A percentile compares a stretch with the other conserved stretches of the same genome.
These are phyloP conservation scores for Onychomys leucogaster DNA, from an alignment of 2,797 vertebrate genomes.

Conservation along the genomic window DNA sequence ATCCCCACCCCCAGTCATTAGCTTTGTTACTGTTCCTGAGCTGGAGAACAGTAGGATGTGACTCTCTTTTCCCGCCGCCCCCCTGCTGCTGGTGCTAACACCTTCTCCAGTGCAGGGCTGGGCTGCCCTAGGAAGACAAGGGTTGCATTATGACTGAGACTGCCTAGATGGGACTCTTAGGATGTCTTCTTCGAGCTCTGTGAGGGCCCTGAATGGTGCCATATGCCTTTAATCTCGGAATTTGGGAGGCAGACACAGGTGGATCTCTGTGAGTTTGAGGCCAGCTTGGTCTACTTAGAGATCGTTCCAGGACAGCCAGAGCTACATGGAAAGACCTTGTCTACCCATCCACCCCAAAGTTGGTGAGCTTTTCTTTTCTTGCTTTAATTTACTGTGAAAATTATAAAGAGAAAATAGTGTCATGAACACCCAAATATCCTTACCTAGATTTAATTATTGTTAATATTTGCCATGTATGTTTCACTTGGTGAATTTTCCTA, in stretches of 20 bases:
- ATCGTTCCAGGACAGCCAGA: not conserved
- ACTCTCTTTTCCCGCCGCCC: too few species aligned
- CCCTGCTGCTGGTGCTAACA: too few species aligned
- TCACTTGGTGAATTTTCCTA: not conserved
- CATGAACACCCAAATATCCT: not conserved
- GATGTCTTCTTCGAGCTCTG: not conserved
- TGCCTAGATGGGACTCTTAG: not conserved
- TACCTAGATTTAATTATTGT: not conserved
- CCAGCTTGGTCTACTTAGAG: not conserved
- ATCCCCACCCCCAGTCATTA: not conserved
- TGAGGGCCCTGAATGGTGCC: too few species aligned
- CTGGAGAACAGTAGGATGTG: not conserved
- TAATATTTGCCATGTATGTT: not conserved
- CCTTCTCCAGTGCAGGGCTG: not conserved
- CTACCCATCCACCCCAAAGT: not conserved
- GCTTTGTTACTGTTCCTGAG: not conserved
- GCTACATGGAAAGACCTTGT: not conserved
- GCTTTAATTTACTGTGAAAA: slow-evolving; percentile 3
- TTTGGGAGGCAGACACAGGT: not conserved
- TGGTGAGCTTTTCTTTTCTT: not conserved
- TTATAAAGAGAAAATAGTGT: slow-evolving; percentile 13
- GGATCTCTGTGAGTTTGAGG: not conserved
- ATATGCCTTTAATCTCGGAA: not conserved
- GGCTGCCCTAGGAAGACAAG: not conserved
- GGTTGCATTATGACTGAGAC: not conserved